phyloP scores from a whole-genome alignment of 1,140 invertebrate genomes.

The Limonius californicus region DNA sequence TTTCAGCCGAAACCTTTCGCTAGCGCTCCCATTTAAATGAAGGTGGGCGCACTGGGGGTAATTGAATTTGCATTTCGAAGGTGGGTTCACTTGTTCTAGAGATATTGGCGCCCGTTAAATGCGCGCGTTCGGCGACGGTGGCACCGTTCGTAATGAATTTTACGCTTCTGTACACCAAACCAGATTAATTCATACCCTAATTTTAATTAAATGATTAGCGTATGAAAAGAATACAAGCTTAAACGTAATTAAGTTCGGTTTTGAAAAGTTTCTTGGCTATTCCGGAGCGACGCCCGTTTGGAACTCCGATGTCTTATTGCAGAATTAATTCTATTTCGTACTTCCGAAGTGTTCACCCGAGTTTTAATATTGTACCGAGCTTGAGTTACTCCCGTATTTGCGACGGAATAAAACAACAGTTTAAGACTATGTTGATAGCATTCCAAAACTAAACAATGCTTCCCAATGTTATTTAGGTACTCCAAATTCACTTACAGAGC shows the following conservation, averaged over 20 bases:
- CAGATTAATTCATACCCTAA: conserved; percentile 27
- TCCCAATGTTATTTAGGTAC: no score
- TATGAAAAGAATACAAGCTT: conserved; percentile 30
- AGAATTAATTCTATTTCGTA: neutral
- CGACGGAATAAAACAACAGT: no score
- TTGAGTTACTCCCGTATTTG: no score
- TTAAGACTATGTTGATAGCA: no score
- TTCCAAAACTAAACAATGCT: no score
- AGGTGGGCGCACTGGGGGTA: neutral
- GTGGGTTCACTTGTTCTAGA: conserved; percentile 11
- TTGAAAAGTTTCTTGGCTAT: conserved; percentile 23
- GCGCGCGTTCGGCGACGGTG: neutral
- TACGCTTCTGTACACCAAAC: conserved; percentile 10
- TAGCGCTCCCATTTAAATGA: conserved; percentile 3
- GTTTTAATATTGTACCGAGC: no score
- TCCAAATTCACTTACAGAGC: no score
- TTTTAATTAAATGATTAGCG: conserved; percentile 34
- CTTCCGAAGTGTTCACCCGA: neutral
- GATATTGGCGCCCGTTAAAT: conserved; percentile 13
- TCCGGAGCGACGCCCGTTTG: neutral
- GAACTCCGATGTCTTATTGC: neutral
- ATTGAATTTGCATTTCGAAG: conserved; percentile 10
- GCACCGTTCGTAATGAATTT: conserved; percentile 19
- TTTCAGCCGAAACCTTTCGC: conserved; percentile 2
- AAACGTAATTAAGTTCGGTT: conserved; percentile 29